Evolutionary conservation across 1,140 invertebrate genomes (phyloP).

Genomic region (Lepeophtheirus salmonis): DNA sequence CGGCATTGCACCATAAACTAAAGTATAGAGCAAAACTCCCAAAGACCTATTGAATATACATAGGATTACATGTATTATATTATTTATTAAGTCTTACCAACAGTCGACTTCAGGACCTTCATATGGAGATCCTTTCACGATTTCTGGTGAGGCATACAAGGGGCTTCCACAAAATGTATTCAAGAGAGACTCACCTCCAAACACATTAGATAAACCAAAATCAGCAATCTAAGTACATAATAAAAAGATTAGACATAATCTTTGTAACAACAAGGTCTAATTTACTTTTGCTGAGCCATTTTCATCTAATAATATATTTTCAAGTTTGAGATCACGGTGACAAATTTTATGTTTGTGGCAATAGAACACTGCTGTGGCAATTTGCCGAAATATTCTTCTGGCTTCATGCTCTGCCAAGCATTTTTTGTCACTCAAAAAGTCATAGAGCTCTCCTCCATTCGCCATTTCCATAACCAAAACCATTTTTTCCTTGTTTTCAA

Average conservation of each 20-base stretch:
- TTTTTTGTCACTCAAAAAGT: constrained; percentile 84
- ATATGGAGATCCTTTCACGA: constrained; percentile 92
- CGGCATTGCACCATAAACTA: constrained; percentile 98
- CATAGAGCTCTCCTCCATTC: constrained; percentile 90
- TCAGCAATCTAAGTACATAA: constrained; percentile 72
- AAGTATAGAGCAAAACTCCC: constrained; percentile 86
- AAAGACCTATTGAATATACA: constrained; percentile 46
- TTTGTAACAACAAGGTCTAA: constrained; percentile 8
- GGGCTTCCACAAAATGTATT: constrained; percentile 95
- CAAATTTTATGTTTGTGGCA: constrained; percentile 97
- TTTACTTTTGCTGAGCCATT: constrained; percentile 79
- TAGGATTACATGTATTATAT: background rate
- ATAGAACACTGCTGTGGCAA: constrained; percentile 90
- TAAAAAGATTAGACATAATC: constrained; percentile 10
- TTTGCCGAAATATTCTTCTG: constrained; percentile 85
- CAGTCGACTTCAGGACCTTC: constrained; percentile 70
- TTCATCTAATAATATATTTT: constrained; percentile 92
- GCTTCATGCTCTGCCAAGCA: constrained; percentile 78
- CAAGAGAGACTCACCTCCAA: constrained; percentile 61
- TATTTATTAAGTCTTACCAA: constrained; percentile 25
- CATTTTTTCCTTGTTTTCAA: constrained; percentile 97
- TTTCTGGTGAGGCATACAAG: constrained; percentile 94
- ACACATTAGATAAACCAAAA: constrained; percentile 96
- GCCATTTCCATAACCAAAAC: constrained; percentile 99
- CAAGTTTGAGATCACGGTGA: constrained; percentile 93